Conservation (phyloP, 2,113 vertebrate genomes). For the Dryoscopus gambensis region DNA sequence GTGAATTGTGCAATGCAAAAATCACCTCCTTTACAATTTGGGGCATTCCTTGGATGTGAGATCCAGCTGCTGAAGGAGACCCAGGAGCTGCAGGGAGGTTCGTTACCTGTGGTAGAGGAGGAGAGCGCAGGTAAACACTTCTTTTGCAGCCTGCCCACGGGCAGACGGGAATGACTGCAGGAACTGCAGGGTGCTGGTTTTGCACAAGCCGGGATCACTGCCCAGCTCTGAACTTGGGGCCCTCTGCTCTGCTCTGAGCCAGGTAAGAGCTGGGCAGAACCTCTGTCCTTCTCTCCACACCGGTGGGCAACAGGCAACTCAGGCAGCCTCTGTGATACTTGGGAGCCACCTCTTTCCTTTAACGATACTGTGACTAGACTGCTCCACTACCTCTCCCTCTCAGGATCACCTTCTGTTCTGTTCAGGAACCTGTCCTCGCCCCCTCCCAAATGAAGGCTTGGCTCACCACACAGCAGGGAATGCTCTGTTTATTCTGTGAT, state of each 20-base stretch:
- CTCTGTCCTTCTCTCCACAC: not conserved
- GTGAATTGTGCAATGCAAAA: not conserved
- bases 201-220: not conserved
- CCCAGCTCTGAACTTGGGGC: not conserved
- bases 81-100: not conserved
- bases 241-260: not conserved
- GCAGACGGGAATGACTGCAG: fast-evolving
- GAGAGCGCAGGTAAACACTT: fast-evolving
- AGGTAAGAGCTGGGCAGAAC: not conserved
- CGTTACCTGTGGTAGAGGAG: not conserved
- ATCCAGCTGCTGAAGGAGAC: not conserved
- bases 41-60: not conserved
- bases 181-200: not conserved
- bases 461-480: not conserved
- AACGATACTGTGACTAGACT: fast-evolving
- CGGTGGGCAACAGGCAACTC: fast-evolving
- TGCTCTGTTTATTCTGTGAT: constrained; percentile 17
- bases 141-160: fast-evolving
- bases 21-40: not conserved
- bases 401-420: not conserved
- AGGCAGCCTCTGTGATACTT: not conserved
- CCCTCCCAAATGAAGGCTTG: not conserved
- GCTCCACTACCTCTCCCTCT: not conserved
- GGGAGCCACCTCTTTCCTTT: fast-evolving
- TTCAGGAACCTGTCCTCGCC: not conserved